phyloP scores from a whole-genome alignment of 2,797 vertebrate species.

The Selene dorsalis region DNA sequence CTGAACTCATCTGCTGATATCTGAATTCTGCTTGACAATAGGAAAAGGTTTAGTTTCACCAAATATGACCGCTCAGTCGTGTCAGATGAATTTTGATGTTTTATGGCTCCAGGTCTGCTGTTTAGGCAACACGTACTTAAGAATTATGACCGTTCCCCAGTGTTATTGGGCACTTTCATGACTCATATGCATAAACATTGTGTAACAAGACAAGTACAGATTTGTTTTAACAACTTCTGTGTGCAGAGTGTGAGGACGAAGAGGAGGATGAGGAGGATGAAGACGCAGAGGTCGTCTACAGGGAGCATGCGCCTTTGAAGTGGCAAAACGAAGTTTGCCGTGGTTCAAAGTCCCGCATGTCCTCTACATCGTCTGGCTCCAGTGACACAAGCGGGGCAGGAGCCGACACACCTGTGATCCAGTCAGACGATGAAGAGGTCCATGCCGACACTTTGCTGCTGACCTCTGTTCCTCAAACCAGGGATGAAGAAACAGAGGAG shows the following conservation, averaged over 20 bases:
- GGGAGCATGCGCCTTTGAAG: conserved; percentile 81
- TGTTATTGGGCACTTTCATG: background rate
- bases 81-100: background rate
- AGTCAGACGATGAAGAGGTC: conserved; percentile 91
- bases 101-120: background rate
- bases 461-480: conserved; percentile 69
- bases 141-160: background rate
- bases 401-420: conserved; percentile 88
- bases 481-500: conserved; percentile 80
- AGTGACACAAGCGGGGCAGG: conserved; percentile 86
- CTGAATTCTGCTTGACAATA: background rate
- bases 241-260: conserved; percentile 70
- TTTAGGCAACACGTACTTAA: background rate
- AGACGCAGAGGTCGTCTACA: conserved; percentile 77
- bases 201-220: background rate
- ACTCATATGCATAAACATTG: background rate
- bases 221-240: conserved; percentile 22
- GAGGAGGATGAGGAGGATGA: conserved; percentile 76
- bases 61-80: no score
- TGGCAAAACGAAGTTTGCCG: conserved; percentile 61
- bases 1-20: background rate
- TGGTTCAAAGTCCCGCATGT: conserved; percentile 84
- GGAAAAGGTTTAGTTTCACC: background rate
- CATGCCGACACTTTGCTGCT: conserved; percentile 84
- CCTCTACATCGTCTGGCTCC: conserved; percentile 88